Evolutionary conservation across 2,888 invertebrate genomes (phyloP).

Genomic region (Timema podura): DNA sequence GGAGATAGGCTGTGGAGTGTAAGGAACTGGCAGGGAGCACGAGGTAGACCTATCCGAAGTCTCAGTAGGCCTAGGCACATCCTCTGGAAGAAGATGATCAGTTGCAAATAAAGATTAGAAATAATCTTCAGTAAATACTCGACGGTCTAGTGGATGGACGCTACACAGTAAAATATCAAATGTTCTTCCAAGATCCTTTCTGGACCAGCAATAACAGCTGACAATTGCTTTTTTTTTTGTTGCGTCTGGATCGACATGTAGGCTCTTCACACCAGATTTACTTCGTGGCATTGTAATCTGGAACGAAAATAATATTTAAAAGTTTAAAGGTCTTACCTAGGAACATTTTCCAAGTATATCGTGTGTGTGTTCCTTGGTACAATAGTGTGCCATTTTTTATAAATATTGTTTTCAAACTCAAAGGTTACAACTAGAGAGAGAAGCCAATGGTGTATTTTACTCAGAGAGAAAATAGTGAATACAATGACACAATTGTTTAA

Average conservation of each 20-base stretch:
- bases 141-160: background rate
- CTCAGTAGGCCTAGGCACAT: background rate
- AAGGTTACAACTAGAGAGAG: too few species aligned
- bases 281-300: background rate
- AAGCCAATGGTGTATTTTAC: too few species aligned
- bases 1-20: too few species aligned
- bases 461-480: too few species aligned
- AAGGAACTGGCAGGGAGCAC: too few species aligned
- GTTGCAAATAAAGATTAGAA: background rate
- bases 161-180: conserved; percentile 1
- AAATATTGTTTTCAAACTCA: too few species aligned
- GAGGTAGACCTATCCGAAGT: background rate
- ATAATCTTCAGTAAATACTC: background rate
- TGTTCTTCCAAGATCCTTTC: conserved; percentile 5
- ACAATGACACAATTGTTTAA: too few species aligned
- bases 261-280: background rate
- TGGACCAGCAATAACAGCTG: conserved; percentile 1
- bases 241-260: background rate
- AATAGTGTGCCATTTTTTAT: too few species aligned
- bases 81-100: background rate
- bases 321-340: too few species aligned
- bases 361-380: too few species aligned
- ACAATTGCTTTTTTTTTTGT: background rate
- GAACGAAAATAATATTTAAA: too few species aligned
- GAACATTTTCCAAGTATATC: too few species aligned